Base-by-base conservation (phyloP, 2,888 invertebrate genomes). In the Brenthis daphne region DNA sequence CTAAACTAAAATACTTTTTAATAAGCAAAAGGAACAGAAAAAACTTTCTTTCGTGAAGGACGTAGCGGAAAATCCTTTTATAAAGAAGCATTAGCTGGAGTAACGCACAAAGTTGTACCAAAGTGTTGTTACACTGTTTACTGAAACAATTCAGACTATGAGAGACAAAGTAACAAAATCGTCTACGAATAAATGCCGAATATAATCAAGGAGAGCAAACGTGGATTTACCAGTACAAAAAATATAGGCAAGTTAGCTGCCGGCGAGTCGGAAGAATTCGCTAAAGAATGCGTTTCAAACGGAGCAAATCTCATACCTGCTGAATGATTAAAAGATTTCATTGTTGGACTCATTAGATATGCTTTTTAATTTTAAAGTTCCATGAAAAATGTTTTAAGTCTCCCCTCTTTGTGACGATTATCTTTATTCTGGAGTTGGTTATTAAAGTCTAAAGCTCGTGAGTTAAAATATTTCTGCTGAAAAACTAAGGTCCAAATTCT, bases 191-290 rank as follows among this genome's bases (percentile, higher is more conserved):
- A 81, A 80, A 82, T 77, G 76, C 66, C 72, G 84, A 88, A 86
- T 84, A 87, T 83, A 80, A 84, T 81, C 80, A 86, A 85, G 84
- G 81, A 83, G 82, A 84, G 84, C 82, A 83, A 85, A 82, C 73
- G 66, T 70, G 63, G 79, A 77, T 78, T 80, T 79, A 79, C 75
- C 79, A 84, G 82, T 86, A 79, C 77, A 80, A 83, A 85, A 86
- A 86, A 85, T 82, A 79, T 82, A 74, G 75, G 73, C 57, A 71
- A 69, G 66, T 64, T 16, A 47, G 53, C 65, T 64, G 47, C 54
- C 53, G 67, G 69, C 77, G 75, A 77, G 74, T 79, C 69, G 68
- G 74, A 83, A 84, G 82, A 84, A 85, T 85, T 76, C 72, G 67
- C 73, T 74, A 60, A 82, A 80, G 80, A 82, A 87, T 86, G 82